Conservation (phyloP, 1,140 invertebrate genomes). For the Anastrepha obliqua region DNA sequence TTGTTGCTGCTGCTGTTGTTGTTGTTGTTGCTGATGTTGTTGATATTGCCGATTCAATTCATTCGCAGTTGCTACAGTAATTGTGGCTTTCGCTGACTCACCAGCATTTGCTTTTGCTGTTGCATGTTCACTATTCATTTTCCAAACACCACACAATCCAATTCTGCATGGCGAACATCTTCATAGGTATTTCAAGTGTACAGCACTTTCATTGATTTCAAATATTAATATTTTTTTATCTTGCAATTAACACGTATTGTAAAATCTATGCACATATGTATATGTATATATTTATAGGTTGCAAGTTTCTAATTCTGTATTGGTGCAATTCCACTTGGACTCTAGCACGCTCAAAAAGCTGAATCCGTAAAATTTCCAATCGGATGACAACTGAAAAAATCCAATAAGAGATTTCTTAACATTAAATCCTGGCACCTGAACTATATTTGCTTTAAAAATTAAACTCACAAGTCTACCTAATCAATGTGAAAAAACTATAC, state of each 20-base stretch:
- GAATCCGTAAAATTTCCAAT: background rate
- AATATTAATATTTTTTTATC: background rate
- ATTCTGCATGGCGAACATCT: slow-evolving; percentile 38
- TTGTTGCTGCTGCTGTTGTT: slow-evolving; percentile 57
- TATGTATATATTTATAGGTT: background rate
- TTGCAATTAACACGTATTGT: background rate
- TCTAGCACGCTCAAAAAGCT: background rate
- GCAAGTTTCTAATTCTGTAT: background rate
- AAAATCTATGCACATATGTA: background rate
- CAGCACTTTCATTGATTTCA: slow-evolving; percentile 25
- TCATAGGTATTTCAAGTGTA: slow-evolving; percentile 3
- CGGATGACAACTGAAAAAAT: background rate
- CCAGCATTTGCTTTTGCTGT: slow-evolving; percentile 48
- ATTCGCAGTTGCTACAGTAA: slow-evolving; percentile 59
- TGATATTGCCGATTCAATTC: slow-evolving; percentile 52
- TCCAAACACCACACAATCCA: slow-evolving; percentile 21
- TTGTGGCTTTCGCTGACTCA: slow-evolving; percentile 59
- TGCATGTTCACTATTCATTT: slow-evolving; percentile 57
- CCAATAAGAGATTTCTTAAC: background rate
- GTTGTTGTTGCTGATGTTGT: slow-evolving; percentile 60
- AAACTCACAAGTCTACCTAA: too few species aligned
- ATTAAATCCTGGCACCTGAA: too few species aligned
- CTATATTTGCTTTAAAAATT: too few species aligned
- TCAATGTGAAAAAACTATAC: too few species aligned
- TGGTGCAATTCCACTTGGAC: background rate